Percentiles rank a stretch among this genome's conserved stretches.
These are phyloP conservation scores for Trogon melanurus DNA, from an alignment of 2,113 vertebrate genomes.

Conservation along the genomic window DNA sequence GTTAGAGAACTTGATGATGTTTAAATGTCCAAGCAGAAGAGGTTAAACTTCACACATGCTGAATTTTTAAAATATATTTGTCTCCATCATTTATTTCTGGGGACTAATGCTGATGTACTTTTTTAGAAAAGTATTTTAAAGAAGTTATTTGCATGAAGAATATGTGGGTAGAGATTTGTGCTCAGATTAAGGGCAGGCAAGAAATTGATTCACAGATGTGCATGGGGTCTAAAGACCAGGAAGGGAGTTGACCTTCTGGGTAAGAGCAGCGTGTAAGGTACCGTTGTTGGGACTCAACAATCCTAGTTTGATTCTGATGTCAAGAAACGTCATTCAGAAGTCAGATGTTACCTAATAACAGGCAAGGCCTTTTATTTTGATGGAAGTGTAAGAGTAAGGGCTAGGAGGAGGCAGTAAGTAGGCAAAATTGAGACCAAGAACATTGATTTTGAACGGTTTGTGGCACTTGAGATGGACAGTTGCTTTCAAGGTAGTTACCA, in stretches of 20 bases:
- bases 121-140: background rate
- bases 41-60: background rate
- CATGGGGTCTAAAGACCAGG: background rate
- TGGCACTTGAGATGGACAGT: background rate
- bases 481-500: background rate
- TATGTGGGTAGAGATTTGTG: background rate
- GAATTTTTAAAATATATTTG: background rate
- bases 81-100: background rate
- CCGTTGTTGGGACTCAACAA: background rate
- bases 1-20: background rate
- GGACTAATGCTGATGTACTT: background rate
- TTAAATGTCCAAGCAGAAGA: background rate
- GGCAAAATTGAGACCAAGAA: background rate
- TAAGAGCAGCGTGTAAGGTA: background rate
- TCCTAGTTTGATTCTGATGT: background rate
- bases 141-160: background rate
- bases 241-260: background rate
- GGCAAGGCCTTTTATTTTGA: background rate
- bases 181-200: background rate
- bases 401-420: background rate
- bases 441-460: background rate
- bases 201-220: background rate
- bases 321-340: background rate
- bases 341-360: background rate
- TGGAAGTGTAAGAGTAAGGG: background rate